These are phyloP conservation scores for Onychostoma macrolepis DNA, from an alignment of 2,113 vertebrate genomes.

Conservation along the genomic window DNA sequence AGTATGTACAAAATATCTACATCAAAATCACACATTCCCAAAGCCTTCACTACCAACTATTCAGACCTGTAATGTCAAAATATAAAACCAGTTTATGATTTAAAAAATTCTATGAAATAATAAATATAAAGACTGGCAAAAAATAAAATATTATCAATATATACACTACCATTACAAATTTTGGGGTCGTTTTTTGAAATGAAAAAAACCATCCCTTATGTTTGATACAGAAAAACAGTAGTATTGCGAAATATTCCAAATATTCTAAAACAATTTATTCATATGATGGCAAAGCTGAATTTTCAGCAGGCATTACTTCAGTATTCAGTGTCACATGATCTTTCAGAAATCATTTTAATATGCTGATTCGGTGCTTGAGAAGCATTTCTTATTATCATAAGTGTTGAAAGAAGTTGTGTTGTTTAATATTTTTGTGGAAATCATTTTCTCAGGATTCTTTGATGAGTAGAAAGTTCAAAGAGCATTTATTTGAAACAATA, in stretches of 20 bases:
- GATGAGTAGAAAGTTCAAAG: neutral
- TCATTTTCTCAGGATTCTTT: neutral
- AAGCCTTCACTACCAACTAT: neutral
- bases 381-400: neutral
- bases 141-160: neutral
- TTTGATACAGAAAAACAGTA: neutral
- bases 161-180: neutral
- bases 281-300: too few relatives aligned
- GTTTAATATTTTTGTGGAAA: neutral
- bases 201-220: neutral
- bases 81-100: neutral
- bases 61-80: neutral
- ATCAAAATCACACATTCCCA: neutral
- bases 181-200: neutral
- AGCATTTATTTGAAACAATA: neutral
- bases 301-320: neutral
- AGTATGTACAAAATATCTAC: neutral
- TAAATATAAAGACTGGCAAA: neutral
- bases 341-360: neutral
- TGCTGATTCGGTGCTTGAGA: neutral
- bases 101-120: neutral
- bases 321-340: neutral
- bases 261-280: too few relatives aligned
- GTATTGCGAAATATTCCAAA: neutral
- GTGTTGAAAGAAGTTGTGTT: neutral